phyloP scores from a whole-genome alignment of 2,113 vertebrate species.

The Helogale parvula region DNA sequence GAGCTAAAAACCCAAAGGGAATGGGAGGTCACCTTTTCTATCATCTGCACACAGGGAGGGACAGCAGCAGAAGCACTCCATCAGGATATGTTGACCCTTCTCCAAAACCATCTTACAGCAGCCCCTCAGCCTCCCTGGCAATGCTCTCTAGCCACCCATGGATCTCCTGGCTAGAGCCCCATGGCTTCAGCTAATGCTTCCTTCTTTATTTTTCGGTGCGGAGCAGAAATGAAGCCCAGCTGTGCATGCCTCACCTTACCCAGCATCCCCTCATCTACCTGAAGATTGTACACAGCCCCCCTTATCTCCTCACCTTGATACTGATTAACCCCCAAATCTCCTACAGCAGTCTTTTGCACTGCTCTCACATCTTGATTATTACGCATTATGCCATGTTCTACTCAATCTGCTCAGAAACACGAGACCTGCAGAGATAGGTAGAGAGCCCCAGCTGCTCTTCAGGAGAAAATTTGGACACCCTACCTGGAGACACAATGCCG shows the following conservation, averaged over 20 bases:
- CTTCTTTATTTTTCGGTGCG: background rate
- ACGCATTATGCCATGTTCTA: background rate
- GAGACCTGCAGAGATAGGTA: too few species aligned
- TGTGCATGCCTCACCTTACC: accelerated
- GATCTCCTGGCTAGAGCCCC: background rate
- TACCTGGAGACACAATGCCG: accelerated
- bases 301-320: background rate
- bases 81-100: background rate
- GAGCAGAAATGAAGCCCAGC: background rate
- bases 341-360: background rate
- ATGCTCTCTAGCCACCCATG: background rate
- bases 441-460: background rate
- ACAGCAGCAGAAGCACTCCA: background rate
- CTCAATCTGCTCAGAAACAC: background rate
- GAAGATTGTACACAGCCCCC: background rate
- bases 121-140: background rate
- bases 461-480: background rate
- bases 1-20: slow-evolving; percentile 17
- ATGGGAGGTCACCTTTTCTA: background rate
- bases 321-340: background rate
- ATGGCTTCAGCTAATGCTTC: background rate
- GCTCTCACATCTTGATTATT: background rate
- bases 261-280: background rate
- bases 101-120: background rate
- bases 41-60: background rate